Evolutionary conservation across 2,888 invertebrate species (phyloP).

Genomic region (Lucinisca nassula): DNA sequence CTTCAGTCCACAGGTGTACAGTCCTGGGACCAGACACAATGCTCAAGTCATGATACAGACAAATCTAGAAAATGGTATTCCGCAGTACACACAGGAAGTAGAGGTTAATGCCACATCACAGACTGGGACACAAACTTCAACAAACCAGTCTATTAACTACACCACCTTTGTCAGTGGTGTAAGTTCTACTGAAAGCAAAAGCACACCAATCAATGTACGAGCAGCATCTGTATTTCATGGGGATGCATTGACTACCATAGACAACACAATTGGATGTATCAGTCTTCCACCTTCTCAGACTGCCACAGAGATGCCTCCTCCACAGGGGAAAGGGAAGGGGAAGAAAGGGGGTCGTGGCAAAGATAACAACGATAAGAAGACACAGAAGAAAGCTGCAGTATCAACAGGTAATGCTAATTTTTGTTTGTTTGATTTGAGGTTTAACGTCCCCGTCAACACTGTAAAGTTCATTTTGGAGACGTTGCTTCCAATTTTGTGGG

Average conservation of each 20-base stretch:
- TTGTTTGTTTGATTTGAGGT: too few relatives aligned
- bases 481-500: too few relatives aligned
- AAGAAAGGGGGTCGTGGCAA: not conserved
- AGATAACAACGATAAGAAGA: not conserved
- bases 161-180: constrained; percentile 13
- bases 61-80: not conserved
- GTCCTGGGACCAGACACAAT: not conserved
- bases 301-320: not conserved
- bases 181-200: not conserved
- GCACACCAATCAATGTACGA: not conserved
- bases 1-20: constrained; percentile 36
- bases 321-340: not conserved
- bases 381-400: not conserved
- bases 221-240: not conserved
- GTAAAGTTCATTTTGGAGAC: too few relatives aligned
- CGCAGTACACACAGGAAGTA: not conserved
- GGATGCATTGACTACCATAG: constrained; percentile 52
- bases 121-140: not conserved
- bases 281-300: constrained; percentile 42
- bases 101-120: not conserved
- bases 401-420: too few relatives aligned
- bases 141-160: constrained; percentile 1
- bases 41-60: not conserved
- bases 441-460: too few relatives aligned
- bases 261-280: constrained; percentile 62